A percentile compares a stretch with the other conserved stretches of the same genome.
These are phyloP conservation scores for Drosophila biarmipes DNA, from an alignment of 1,140 invertebrate genomes.

Conservation along the genomic window DNA sequence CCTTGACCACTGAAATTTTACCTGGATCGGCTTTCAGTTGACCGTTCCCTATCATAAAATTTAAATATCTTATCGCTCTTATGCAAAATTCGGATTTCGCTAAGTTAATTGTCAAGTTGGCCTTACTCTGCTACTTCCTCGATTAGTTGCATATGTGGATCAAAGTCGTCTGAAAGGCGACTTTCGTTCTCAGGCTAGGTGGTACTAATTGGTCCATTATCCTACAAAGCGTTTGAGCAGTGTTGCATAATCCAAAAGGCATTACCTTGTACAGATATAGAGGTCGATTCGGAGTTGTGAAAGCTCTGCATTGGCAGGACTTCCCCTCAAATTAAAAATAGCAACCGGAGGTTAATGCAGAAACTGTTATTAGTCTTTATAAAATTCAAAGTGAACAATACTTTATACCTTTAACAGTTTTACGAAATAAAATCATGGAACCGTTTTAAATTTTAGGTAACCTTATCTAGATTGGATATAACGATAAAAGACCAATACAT, in stretches of 20 bases:
- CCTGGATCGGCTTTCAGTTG: conserved; percentile 31
- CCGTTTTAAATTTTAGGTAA: too few relatives aligned
- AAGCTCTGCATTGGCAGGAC: background rate
- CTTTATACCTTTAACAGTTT: too few relatives aligned
- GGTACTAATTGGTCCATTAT: conserved; percentile 20
- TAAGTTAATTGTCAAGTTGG: too few relatives aligned
- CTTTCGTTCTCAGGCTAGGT: conserved; percentile 47
- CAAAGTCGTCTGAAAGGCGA: conserved; percentile 68
- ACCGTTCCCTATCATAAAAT: conserved; percentile 39
- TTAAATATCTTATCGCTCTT: conserved; percentile 40
- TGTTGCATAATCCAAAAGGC: background rate
- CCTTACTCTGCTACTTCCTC: conserved; percentile 7
- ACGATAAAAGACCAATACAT: too few relatives aligned
- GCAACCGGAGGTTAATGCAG: too few relatives aligned
- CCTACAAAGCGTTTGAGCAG: background rate
- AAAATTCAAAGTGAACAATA: too few relatives aligned
- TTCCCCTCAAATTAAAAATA: too few relatives aligned
- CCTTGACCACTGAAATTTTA: conserved; percentile 44
- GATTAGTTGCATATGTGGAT: conserved; percentile 81
- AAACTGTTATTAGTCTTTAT: too few relatives aligned
- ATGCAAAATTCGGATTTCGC: too few relatives aligned
- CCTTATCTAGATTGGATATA: too few relatives aligned
- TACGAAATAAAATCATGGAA: too few relatives aligned
- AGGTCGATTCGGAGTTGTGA: background rate
- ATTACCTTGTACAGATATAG: background rate